Evolutionary conservation across 2,113 vertebrate species (phyloP).

Genomic region (Cinclus cinclus): DNA sequence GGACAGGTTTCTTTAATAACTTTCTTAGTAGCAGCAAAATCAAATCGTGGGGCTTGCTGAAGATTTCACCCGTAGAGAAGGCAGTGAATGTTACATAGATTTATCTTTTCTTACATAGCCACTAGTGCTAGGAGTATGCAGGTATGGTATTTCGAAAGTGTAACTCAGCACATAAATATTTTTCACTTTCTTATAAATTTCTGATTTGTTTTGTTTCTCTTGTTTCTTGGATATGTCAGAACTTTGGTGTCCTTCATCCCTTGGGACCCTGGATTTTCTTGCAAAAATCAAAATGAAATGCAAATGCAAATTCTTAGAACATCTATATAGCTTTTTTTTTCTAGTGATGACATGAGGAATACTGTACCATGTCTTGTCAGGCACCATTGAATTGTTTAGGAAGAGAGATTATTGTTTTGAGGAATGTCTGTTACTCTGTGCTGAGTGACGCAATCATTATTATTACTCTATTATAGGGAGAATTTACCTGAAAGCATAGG

Average conservation of each 20-base stretch:
- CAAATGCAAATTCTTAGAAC: neutral
- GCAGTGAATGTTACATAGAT: rapidly evolving
- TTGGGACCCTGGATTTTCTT: neutral
- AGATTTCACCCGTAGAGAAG: neutral
- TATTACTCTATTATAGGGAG: rapidly evolving
- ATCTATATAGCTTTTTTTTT: neutral
- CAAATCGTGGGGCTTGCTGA: neutral
- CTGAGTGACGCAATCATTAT: neutral
- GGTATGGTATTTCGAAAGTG: neutral
- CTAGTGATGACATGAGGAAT: neutral
- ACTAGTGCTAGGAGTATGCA: neutral
- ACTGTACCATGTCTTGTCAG: neutral
- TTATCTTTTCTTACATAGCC: neutral
- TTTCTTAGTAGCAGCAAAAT: neutral
- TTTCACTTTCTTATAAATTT: neutral
- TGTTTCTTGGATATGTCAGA: neutral
- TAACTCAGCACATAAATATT: neutral
- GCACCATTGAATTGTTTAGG: neutral
- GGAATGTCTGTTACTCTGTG: neutral
- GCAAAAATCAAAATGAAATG: neutral
- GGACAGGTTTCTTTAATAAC: neutral
- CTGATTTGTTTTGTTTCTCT: neutral
- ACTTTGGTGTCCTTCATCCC: neutral
- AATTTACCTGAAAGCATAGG: neutral
- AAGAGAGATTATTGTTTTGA: neutral